Conservation (phyloP, 2,888 invertebrate genomes). For the Melanostoma scalare region DNA sequence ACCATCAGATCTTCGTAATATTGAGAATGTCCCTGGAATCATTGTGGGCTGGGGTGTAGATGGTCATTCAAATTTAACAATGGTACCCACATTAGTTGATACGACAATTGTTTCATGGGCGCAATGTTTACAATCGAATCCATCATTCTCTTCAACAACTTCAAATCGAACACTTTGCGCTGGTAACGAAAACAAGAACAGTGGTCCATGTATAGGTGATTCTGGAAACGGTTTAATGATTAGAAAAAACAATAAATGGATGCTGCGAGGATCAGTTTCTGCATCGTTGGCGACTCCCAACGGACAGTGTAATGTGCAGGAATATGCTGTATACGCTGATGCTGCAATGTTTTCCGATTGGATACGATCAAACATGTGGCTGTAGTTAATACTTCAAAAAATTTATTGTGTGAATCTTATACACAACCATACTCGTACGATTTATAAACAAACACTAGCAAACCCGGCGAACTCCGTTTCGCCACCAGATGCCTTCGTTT, state of each 20-base stretch:
- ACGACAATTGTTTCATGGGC: constrained; percentile 83
- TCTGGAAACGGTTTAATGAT: constrained; percentile 86
- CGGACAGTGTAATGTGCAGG: constrained; percentile 84
- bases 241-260: constrained; percentile 80
- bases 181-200: constrained; percentile 77
- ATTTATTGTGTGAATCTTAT: too few relatives aligned
- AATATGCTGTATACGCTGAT: constrained; percentile 87
- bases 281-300: constrained; percentile 80
- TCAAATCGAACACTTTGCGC: constrained; percentile 79
- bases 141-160: constrained; percentile 75
- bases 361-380: constrained; percentile 79
- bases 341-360: constrained; percentile 84
- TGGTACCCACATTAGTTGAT: constrained; percentile 81
- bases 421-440: too few relatives aligned
- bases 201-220: constrained; percentile 82
- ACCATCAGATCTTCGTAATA: constrained; percentile 74
- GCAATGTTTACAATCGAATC: constrained; percentile 82
- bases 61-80: constrained; percentile 77
- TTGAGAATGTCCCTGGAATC: constrained; percentile 81
- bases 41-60: constrained; percentile 84
- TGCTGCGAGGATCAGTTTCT: constrained; percentile 83
- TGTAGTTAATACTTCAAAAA: neutral
- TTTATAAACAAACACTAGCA: too few relatives aligned
- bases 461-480: too few relatives aligned
- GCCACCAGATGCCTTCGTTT: too few relatives aligned